Evolutionary conservation across 2,888 invertebrate species (phyloP), one percentile per base, ranked within the genome.

Genomic region (Sicus ferrugineus): DNA sequence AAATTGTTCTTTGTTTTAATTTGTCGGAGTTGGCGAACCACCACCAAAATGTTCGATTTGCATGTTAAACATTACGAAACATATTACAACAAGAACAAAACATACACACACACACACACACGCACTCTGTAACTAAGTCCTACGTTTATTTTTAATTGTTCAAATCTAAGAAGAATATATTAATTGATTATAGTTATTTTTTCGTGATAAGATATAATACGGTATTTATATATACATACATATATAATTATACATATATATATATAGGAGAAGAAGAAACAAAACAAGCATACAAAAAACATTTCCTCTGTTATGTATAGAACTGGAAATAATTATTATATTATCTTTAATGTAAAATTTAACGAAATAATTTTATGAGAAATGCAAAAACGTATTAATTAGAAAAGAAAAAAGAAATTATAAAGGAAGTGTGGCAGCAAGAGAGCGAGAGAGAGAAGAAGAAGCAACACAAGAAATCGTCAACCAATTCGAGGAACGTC

Each of bases 221-320:
- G 81, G 81, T 81, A 82, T 82, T 82, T 81, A 81, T 81, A 82
- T 75, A 78, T 76, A 80, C 79, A 79, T 71, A 75, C 75, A 77
- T 76, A 78, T 75, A 76, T 75, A 69, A 79, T 28, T 72, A 79
- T 74, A 78, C 74, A 75, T 72, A 75, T 76, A 77, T 65, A 72
- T 69, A 72, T 70, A 66, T 78, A 80, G 79, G 79, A 62, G 75
- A 71, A 74, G 70, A 74, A 71, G 73, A 76, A 72, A 66, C 69
- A 61, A 67, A 62, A 72, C 69, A 62, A 52, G 31, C 21, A 62
- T 63, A 67, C 52, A 70, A 77, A 75, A n/a, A 70, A 52, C 54
- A 80, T 82, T 80, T 81, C 80, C 81, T 81, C 80, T 82, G 82
- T 82, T 81, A 81, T 82, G 81, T 82, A 82, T 82, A 82, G 81